Evolutionary conservation across 1,140 invertebrate genomes (phyloP), one percentile per base, ranked within the genome.

Genomic region (Drosophila sucinea): DNA sequence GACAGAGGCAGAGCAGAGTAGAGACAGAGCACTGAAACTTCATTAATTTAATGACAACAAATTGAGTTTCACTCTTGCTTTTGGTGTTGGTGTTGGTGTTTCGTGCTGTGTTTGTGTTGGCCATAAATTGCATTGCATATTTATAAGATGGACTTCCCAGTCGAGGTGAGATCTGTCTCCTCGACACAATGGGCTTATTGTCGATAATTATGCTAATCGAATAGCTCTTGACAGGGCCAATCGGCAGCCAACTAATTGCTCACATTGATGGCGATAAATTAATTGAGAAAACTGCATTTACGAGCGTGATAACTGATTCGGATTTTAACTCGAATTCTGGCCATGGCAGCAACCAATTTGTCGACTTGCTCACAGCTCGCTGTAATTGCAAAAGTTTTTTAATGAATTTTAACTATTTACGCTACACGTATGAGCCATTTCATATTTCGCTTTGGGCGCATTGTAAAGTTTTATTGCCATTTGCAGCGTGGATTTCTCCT

Each of bases 11-110:
- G 57, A 25, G 17, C 38, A 17, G 8, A 33, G 32, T 3, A 32
- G 1, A 38, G 33, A 8, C 57, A 58, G 72, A 17, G 17, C 17
- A 17, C 17, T 17, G 66, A 70, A 74, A 75, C 63, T 78, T 82
- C 79, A 82, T 82, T 82, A 82, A 82, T 82, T 75, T 82, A 82
- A 82, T 82, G 79, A 82, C 70, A 82, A 82, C 79, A 82, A 82
- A 79, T 82, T 70, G 79, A 68, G 79, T 71, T 67, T 63, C 62
- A 66, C 58, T 67, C 66, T 4, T 17, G 17, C 17, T 17, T 17
- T 17, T 17, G 17, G 17, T 17, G 17, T 17, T 17, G 17, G 17
- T 17, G 17, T 17, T 17, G 17, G 17, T 17, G 17, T 17, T 17
- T 17, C 17, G 17, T 17, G 17, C 17, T 17, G 17, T 38, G 35